Conservation (phyloP, 2,113 vertebrate genomes). For the Apteryx mantelli region DNA sequence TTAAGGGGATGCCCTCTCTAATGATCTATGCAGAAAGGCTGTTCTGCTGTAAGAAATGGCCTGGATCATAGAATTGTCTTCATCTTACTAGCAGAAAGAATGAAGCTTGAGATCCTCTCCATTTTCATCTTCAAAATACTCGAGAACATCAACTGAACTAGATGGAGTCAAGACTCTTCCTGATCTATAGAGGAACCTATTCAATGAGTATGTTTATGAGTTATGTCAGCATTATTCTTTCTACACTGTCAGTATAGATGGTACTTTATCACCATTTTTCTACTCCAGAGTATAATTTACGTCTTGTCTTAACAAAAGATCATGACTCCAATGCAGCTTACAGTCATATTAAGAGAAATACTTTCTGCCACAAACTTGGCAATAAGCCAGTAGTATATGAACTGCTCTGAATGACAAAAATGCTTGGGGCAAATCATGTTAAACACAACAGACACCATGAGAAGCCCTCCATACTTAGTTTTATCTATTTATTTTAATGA, state of each 20-base stretch:
- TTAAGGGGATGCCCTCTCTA: slow-evolving; percentile 41
- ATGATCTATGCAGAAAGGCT: neutral
- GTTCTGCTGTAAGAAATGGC: neutral
- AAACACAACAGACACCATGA: neutral
- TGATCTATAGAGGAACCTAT: neutral
- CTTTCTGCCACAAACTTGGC: neutral
- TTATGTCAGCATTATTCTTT: neutral
- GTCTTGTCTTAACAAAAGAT: neutral
- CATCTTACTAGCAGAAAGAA: neutral
- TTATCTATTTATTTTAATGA: neutral
- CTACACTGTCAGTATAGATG: neutral
- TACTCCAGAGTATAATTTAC: neutral
- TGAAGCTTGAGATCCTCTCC: neutral
- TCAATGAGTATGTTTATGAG: neutral
- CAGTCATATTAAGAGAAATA: neutral
- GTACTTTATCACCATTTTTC: neutral
- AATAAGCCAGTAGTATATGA: neutral
- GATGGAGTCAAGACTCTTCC: neutral
- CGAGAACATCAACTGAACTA: neutral
- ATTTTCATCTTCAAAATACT: neutral
- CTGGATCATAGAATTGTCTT: neutral
- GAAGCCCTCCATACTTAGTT: neutral
- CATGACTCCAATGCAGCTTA: neutral
- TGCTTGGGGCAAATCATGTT: neutral
- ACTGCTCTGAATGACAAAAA: neutral